Base-by-base conservation (phyloP, 1,140 invertebrate species). In the Ganaspis sp. region DNA sequence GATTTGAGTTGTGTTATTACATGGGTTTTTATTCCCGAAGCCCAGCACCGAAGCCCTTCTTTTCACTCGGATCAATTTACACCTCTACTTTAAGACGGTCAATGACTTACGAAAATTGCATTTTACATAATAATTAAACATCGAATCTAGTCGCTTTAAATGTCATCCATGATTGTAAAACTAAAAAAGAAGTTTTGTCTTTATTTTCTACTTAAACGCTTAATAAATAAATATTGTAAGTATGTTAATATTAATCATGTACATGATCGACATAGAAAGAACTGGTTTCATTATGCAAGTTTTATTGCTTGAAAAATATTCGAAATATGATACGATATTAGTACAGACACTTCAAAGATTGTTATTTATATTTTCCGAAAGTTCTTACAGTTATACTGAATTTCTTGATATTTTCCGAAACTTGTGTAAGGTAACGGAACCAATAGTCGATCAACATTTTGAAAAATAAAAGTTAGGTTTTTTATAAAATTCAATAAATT, bases 21-120 rank as follows among this genome's bases (percentile, higher is more conserved):
- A 78, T 73, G 40, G 69, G 42, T 4, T 54, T 12, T 58, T 38
- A 40, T 69, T 64, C 38, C 17, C 64, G 83, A 79, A 81, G 74
- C 82, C 75, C 40, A 38, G 42, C 74, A 81, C 74, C 73, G 82
- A 83, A 83, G 64, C 82, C 80, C 58, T 78, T 74, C 40, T 9
- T 9, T 11, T 26, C 54, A 73, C 49, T 19, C 17, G 72, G 79
- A 83, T 83, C 70, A 70, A 9, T 49, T 83, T 83, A 83, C 82
- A 1, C 37, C 42, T 37, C 9, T 23, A 64, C 42, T 53, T 58
- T 76, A 76, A 64, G 58, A n/a, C 58, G 58, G 58, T 64, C 58
- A 29, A n/a, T 34, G 58, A 64, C 58, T 34, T 64, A 26, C 53
- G 21, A 26, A 4, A 29, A 12, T 64, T 64, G 29, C 8, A 29